Conservation (phyloP, 2,113 vertebrate genomes). For the Python bivittatus region DNA sequence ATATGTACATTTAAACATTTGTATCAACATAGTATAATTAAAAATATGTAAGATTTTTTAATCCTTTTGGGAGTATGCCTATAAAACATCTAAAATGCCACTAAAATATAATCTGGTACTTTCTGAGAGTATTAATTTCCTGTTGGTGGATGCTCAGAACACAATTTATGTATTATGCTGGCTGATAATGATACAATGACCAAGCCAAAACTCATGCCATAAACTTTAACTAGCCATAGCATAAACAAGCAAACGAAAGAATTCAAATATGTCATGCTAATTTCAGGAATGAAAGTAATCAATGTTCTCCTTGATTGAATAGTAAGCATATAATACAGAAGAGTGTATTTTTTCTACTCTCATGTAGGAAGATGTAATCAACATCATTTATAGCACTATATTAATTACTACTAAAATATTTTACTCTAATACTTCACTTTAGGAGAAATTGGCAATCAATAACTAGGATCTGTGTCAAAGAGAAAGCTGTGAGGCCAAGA, state of each 20-base stretch:
- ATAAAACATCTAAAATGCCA: background rate
- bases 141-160: conserved; percentile 4
- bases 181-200: background rate
- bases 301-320: background rate
- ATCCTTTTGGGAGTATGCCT: conserved; percentile 19
- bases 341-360: background rate
- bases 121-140: conserved; percentile 31
- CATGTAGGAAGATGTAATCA: background rate
- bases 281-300: background rate
- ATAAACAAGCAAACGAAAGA: background rate
- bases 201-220: background rate
- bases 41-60: conserved; percentile 9
- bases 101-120: background rate
- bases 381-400: background rate
- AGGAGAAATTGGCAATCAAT: background rate
- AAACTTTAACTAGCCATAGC: background rate
- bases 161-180: conserved; percentile 15
- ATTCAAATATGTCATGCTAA: background rate
- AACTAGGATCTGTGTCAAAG: background rate
- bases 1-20: conserved; percentile 9
- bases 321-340: background rate
- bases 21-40: background rate
- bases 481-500: background rate
- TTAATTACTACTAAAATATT: background rate
- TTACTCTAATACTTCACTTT: background rate